Percentiles rank a stretch among this genome's conserved stretches.
These are phyloP conservation scores for Bombylius discolor DNA, from an alignment of 2,888 invertebrate species.

Conservation along the genomic window DNA sequence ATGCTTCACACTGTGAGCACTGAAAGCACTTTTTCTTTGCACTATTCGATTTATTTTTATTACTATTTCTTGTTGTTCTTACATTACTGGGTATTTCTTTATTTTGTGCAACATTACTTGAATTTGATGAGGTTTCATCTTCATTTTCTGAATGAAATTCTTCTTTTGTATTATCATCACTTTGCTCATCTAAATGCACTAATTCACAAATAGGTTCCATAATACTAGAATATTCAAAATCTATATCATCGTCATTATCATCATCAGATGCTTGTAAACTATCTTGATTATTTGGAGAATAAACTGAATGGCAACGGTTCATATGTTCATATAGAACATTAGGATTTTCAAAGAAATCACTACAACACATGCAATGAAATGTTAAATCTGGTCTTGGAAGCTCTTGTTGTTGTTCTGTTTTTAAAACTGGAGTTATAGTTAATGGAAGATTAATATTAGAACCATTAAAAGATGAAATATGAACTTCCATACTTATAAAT, in stretches of 20 bases:
- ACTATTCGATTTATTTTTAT: not conserved
- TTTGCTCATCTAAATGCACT: constrained; percentile 16
- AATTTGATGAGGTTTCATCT: constrained; percentile 10
- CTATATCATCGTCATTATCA: constrained; percentile 16
- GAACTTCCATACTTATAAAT: constrained; percentile 8
- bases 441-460: constrained; percentile 22
- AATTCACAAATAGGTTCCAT: constrained; percentile 34
- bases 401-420: constrained; percentile 16
- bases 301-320: constrained; percentile 23
- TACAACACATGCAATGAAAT: constrained; percentile 35
- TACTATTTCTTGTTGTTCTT: not conserved
- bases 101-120: constrained; percentile 6
- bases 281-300: constrained; percentile 1
- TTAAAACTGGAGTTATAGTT: constrained; percentile 31
- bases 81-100: not conserved
- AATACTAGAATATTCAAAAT: constrained; percentile 30
- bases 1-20: constrained; percentile 33
- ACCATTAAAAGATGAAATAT: constrained; percentile 8
- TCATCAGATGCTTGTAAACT: not conserved
- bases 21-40: constrained; percentile 22
- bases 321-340: constrained; percentile 31
- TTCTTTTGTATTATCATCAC: constrained; percentile 7
- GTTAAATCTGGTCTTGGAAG: constrained; percentile 28
- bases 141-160: constrained; percentile 5
- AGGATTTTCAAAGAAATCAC: constrained; percentile 30